Evolutionary conservation across 2,797 vertebrate species (phyloP).

Genomic region (Rhyacichthys aspro): DNA sequence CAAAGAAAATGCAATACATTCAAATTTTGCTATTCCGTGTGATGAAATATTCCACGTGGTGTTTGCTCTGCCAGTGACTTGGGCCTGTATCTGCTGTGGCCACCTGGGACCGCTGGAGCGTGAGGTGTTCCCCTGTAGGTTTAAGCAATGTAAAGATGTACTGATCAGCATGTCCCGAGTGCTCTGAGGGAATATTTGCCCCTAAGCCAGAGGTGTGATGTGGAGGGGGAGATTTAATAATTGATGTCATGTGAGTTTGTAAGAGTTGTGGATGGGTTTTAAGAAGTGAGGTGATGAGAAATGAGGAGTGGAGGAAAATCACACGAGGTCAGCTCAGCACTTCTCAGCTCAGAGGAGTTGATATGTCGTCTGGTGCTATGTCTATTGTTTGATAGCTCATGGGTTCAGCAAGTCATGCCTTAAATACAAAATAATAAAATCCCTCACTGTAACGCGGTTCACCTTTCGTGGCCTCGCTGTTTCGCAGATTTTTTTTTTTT

Average conservation of each 20-base stretch:
- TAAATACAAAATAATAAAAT: too few species aligned
- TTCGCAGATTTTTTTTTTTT: too few species aligned
- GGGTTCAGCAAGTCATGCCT: too few species aligned
- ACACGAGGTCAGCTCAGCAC: background rate
- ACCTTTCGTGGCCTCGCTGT: too few species aligned
- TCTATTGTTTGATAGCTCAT: too few species aligned
- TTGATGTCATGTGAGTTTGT: conserved; percentile 7
- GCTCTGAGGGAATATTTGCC: conserved; percentile 28
- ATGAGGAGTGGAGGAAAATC: conserved; percentile 2
- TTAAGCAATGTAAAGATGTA: conserved; percentile 38
- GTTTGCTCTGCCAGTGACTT: background rate
- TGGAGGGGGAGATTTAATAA: conserved; percentile 25
- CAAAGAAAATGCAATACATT: background rate
- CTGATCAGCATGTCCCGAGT: conserved; percentile 42
- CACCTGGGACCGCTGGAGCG: conserved; percentile 43
- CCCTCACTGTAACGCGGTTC: too few species aligned
- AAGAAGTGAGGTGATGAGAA: background rate
- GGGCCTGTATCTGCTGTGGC: conserved; percentile 38
- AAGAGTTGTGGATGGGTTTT: background rate
- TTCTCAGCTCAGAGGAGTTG: background rate
- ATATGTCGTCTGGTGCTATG: too few species aligned
- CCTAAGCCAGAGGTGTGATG: conserved; percentile 23
- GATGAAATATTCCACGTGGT: background rate
- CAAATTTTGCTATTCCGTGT: background rate
- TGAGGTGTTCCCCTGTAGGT: conserved; percentile 29